A percentile compares a stretch with the other conserved stretches of the same genome.
phyloP scores from a whole-genome alignment of 2,888 invertebrate species.

The Eilema sororculum region DNA sequence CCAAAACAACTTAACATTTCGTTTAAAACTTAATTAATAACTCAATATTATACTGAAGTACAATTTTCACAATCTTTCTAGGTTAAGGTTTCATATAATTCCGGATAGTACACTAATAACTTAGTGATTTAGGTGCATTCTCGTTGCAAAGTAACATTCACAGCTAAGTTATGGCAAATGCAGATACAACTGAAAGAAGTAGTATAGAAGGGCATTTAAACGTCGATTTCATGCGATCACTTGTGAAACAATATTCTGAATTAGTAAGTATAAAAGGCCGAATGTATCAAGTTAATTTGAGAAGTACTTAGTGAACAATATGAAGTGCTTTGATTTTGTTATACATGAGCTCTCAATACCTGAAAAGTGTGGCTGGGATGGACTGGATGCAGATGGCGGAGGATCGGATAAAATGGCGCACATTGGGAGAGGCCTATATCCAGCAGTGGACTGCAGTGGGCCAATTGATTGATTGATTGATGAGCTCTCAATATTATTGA shows the following conservation, averaged over 20 bases:
- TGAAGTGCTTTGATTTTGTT: too few species aligned
- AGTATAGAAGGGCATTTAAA: conserved; percentile 68
- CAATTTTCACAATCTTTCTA: background rate
- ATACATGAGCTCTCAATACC: too few species aligned
- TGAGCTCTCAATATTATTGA: too few species aligned
- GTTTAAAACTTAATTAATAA: background rate
- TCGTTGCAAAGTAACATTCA: background rate
- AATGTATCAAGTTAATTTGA: background rate
- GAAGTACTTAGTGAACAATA: background rate
- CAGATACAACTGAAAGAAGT: conserved; percentile 64
- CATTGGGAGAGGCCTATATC: too few species aligned
- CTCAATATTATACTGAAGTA: background rate
- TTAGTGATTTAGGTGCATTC: conserved; percentile 21
- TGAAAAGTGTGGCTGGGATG: too few species aligned
- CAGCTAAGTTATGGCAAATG: conserved; percentile 64
- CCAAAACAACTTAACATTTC: background rate
- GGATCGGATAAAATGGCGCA: too few species aligned
- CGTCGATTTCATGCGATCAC: conserved; percentile 81
- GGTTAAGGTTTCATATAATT: conserved; percentile 2
- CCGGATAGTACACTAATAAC: conserved; percentile 2
- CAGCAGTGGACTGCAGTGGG: too few species aligned
- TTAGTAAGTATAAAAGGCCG: conserved; percentile 65
- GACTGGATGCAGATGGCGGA: too few species aligned
- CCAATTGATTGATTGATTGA: too few species aligned
- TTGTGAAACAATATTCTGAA: conserved; percentile 84